Percentiles rank a stretch among this genome's conserved stretches.
phyloP scores from a whole-genome alignment of 1,140 invertebrate genomes.

The Bathynomus jamesi region DNA sequence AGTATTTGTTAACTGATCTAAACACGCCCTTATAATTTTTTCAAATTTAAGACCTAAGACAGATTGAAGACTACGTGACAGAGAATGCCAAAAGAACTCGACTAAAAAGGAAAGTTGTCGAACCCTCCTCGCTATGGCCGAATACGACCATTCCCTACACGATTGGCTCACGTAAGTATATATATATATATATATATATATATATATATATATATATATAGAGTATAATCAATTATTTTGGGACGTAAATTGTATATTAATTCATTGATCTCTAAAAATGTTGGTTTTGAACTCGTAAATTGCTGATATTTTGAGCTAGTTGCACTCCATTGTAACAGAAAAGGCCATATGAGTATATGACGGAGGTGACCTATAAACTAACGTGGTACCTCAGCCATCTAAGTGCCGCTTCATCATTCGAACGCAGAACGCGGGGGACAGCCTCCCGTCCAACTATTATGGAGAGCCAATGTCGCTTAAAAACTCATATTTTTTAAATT shows the following conservation, averaged over 20 bases:
- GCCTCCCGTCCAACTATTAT: too few relatives aligned
- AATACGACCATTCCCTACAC: constrained; percentile 4
- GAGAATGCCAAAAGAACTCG: constrained; percentile 3
- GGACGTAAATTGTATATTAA: background rate
- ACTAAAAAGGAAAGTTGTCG: constrained; percentile 10
- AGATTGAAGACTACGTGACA: too few relatives aligned
- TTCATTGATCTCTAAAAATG: background rate
- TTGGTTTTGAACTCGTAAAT: background rate
- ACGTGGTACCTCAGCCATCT: background rate
- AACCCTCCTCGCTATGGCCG: constrained; percentile 7
- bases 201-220: background rate
- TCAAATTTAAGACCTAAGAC: too few relatives aligned
- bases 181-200: background rate
- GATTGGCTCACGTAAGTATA: constrained; percentile 7
- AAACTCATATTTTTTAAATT: too few relatives aligned
- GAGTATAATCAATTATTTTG: background rate
- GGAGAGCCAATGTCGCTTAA: too few relatives aligned
- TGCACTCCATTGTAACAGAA: background rate
- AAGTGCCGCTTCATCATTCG: background rate
- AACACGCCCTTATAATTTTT: too few relatives aligned
- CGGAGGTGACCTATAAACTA: background rate
- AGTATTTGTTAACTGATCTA: too few relatives aligned
- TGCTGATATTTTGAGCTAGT: background rate
- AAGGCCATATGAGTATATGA: background rate
- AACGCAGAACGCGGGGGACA: too few relatives aligned